Base-by-base conservation (phyloP, 2,113 vertebrate species). In the Calidris pugnax region DNA sequence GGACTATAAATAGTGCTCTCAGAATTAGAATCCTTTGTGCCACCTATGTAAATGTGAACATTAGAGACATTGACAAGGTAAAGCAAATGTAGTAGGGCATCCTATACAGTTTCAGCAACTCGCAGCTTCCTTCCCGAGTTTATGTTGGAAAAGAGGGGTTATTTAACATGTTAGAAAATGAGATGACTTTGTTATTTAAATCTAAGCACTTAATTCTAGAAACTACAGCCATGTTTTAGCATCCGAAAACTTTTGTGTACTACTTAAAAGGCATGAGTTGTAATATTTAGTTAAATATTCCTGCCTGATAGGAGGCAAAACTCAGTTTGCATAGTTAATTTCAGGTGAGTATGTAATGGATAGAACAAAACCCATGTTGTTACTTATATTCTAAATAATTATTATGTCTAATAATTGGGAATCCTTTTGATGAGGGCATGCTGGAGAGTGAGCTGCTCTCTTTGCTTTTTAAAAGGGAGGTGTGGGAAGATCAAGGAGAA, bases 51-150 rank as follows among this genome's bases (percentile, higher is more conserved):
- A 99, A 99, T 97, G 99, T 99, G 95, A 99, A 99, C 96, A 99
- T 99, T 92, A 98, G 99, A 93, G 99, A 99, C 96, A 99, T 99
- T 97, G 99, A 99, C 96, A 99, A 99, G 99, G 99, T 99, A 98
- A 91, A 39, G 68, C 60, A 89, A 43, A 35, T 68, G 37, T n/a
- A 95, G 24, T 47, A 24, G 48, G 37, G 50, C 19, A 6, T 62
- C 23, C 2, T 16, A 1, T 3, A 1, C 18, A 27, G 11, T 33
- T 53, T 32, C n/a, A 41, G 45, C 41, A 71, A 4, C 55, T 91
- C 22, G 0, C 7, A 4, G 19, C 26, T 85, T 63, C 33, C 32
- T 50, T 56, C 30, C 19, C 2, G 19, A 37, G 14, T 30, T 57
- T 53, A 24, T 6, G 0, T 20, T 47, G 43, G 50, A 26, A 71